Base-by-base conservation (phyloP, 2,113 vertebrate species). In the Nycticorax nycticorax region DNA sequence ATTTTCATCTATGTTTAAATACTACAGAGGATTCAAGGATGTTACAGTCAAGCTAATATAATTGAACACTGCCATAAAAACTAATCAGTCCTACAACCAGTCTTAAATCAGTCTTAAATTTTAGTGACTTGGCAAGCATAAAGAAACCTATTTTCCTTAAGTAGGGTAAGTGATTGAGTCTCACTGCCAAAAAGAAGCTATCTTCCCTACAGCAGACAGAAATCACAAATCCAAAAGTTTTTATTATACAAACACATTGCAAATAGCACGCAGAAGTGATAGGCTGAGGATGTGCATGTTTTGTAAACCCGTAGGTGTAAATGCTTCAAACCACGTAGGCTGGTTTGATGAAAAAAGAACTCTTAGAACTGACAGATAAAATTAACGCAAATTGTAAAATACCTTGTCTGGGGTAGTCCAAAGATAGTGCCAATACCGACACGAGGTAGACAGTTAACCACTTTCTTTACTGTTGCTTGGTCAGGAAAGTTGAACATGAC, bases 401-500 rank as follows among this genome's bases (percentile, higher is more conserved):
- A 99, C 99, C 99, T 99, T 95, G 99, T 99, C 96, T 99, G 99
- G 68, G 99, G 99, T 73, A 99, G 98, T 78, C 99, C 99, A 92
- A 99, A 99, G 97, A 98, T 99, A 60, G 99, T 99, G 33, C 99
- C 99, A 90, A 99, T 98, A n/a, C 99, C 99, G 9, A 99, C 99
- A 73, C 99, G 99, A 94, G 99, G 99, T 12, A 99, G 98, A 95
- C 98, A 98, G 92, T 99, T 98, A 57, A 99, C 98, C 63, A 99
- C 99, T 97, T 99, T 99, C 98, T 99, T 99, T 30, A 99, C 99
- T 2, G 98, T 99, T 93, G 98, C 98, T 77, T 98, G 93, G 85
- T 99, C 99, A 83, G 99, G 99, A 86, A 99, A 99, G 98, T 99
- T 99, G 97, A 99, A 99, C 99, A 99, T 99, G 93, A 99, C 98